Evolutionary conservation across 2,113 vertebrate species (phyloP).

Genomic region (Formicarius rufipectus): DNA sequence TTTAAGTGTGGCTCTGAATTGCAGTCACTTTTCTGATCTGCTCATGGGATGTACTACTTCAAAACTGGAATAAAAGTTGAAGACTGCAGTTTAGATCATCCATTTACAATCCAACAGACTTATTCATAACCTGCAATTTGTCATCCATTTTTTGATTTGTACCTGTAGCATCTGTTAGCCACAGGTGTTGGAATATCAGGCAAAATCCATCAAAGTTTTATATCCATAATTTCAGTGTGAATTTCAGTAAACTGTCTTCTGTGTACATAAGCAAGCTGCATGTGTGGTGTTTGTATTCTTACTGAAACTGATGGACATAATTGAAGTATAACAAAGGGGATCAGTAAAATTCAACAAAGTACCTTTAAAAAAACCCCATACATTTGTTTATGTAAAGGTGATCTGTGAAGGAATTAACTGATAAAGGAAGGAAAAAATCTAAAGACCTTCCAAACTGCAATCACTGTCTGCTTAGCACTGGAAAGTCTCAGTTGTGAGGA

Average conservation of each 20-base stretch:
- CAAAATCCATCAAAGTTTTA: background rate
- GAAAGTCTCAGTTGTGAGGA: background rate
- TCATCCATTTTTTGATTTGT: background rate
- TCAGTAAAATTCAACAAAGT: background rate
- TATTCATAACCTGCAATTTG: background rate
- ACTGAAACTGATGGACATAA: background rate
- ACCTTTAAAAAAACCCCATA: rapidly evolving
- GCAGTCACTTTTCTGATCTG: background rate
- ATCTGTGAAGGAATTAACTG: background rate
- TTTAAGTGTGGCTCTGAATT: background rate
- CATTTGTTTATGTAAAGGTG: background rate
- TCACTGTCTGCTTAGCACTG: background rate
- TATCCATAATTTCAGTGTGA: background rate
- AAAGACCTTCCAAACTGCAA: background rate
- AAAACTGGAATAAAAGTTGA: background rate
- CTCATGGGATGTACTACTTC: background rate
- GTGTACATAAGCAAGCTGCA: background rate
- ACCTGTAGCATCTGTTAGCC: background rate
- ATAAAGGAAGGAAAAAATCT: background rate
- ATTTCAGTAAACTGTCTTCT: background rate
- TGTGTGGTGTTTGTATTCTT: background rate
- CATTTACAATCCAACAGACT: background rate
- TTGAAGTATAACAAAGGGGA: background rate
- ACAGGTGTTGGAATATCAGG: background rate
- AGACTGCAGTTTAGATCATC: background rate